A percentile compares a stretch with the other conserved stretches of the same genome.
These are phyloP conservation scores for Procambarus clarkii DNA, from an alignment of 1,140 invertebrate genomes.

Conservation along the genomic window DNA sequence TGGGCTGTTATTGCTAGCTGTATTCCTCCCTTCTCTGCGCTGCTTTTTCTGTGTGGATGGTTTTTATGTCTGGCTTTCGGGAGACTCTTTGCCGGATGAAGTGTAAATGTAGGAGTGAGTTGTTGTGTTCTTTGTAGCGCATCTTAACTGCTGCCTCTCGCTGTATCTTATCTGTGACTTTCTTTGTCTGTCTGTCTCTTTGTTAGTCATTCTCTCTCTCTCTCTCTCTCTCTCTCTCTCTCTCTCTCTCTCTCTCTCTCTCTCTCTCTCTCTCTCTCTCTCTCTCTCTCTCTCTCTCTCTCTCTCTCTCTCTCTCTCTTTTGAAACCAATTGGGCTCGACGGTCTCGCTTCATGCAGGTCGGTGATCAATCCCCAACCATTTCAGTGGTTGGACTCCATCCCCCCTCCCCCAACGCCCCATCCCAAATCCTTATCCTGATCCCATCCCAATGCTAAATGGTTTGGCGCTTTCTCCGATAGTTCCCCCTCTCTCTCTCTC, in stretches of 20 bases:
- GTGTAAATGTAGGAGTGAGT: background rate
- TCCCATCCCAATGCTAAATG: no score
- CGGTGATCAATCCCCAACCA: no score
- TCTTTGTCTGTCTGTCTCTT: slow-evolving; percentile 1
- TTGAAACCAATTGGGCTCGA: background rate
- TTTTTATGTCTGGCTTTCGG: no score
- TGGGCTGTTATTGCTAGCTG: no score
- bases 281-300: slow-evolving; percentile 20
- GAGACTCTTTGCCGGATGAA: no score
- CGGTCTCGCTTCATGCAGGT: no score
- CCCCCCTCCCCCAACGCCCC: no score
- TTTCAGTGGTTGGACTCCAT: no score
- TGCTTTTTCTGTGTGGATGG: no score
- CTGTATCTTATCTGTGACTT: background rate
- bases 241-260: slow-evolving; percentile 34
- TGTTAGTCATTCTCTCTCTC: slow-evolving; percentile 30
- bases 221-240: slow-evolving; percentile 30
- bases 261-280: slow-evolving; percentile 20
- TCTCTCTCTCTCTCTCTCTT: background rate
- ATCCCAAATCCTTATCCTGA: no score
- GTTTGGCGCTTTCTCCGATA: background rate
- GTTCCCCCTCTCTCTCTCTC: background rate
- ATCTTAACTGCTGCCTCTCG: background rate
- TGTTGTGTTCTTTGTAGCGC: background rate
- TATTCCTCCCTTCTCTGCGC: no score